phyloP scores from a whole-genome alignment of 2,888 invertebrate species.

The Scaptomyza caliginosa region DNA sequence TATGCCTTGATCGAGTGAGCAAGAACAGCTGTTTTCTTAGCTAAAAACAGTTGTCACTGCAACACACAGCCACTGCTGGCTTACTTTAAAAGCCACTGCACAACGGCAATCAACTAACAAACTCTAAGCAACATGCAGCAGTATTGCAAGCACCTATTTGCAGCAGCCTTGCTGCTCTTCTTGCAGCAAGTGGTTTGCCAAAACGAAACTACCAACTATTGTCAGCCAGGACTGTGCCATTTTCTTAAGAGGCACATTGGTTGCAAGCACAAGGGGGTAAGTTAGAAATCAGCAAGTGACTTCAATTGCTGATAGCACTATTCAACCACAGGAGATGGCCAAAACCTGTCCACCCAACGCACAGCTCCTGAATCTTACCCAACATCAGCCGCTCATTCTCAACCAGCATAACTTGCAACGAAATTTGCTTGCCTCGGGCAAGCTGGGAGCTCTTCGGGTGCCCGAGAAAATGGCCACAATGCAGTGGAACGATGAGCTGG shows the following conservation, averaged over 20 bases:
- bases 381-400: constrained; percentile 44
- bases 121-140: constrained; percentile 36
- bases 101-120: constrained; percentile 4
- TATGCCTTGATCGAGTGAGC: constrained; percentile 21
- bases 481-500: constrained; percentile 56
- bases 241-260: constrained; percentile 53
- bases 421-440: constrained; percentile 52
- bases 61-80: constrained; percentile 2
- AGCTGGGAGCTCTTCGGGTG: constrained; percentile 23
- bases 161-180: constrained; percentile 7
- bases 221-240: constrained; percentile 47
- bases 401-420: constrained; percentile 52
- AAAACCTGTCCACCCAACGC: constrained; percentile 29
- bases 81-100: constrained; percentile 35
- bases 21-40: constrained; percentile 49
- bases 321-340: constrained; percentile 24
- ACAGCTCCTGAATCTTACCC: constrained; percentile 41
- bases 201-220: constrained; percentile 43
- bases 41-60: constrained; percentile 56
- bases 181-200: constrained; percentile 17
- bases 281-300: constrained; percentile 15
- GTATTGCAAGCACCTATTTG: constrained; percentile 8
- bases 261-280: constrained; percentile 59
- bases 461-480: constrained; percentile 65
- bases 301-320: not conserved